A percentile compares a stretch with the other conserved stretches of the same genome.
These are phyloP conservation scores for Sclerurus mexicanus DNA, from an alignment of 2,113 vertebrate genomes.

Conservation along the genomic window DNA sequence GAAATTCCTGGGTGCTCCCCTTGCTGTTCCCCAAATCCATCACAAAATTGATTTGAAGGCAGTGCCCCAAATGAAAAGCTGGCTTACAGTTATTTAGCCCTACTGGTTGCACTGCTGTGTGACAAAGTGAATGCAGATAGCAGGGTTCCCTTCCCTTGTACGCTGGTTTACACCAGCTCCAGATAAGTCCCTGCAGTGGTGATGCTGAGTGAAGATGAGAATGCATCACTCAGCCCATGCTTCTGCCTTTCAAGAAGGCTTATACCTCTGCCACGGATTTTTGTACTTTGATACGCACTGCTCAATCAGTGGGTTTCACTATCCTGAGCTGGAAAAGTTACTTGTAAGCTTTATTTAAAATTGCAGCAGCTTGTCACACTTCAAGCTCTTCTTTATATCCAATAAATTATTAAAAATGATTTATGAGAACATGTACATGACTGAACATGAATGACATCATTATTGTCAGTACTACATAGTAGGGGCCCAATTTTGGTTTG, in stretches of 20 bases:
- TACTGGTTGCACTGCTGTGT: not conserved
- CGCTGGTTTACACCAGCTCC: not conserved
- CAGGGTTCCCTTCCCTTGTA: not conserved
- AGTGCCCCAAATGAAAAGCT: not conserved
- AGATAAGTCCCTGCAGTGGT: not conserved
- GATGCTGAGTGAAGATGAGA: not conserved
- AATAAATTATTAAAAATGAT: not conserved
- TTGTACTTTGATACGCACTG: not conserved
- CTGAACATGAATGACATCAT: not conserved
- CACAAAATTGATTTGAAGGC: not conserved
- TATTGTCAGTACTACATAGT: not conserved
- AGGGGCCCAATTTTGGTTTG: not conserved
- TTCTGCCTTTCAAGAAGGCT: not conserved
- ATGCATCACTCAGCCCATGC: not conserved
- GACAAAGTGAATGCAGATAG: not conserved
- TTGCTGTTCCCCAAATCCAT: not conserved
- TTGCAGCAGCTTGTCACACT: not conserved
- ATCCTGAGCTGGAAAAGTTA: not conserved
- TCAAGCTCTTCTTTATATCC: not conserved
- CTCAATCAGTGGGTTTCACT: not conserved
- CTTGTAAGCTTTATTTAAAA: conserved; percentile 30
- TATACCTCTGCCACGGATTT: not conserved
- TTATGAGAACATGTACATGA: not conserved
- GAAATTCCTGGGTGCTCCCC: not conserved
- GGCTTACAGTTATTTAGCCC: not conserved